Evolutionary conservation across 1,140 invertebrate genomes (phyloP).

Genomic region (Oryctes rhinoceros): DNA sequence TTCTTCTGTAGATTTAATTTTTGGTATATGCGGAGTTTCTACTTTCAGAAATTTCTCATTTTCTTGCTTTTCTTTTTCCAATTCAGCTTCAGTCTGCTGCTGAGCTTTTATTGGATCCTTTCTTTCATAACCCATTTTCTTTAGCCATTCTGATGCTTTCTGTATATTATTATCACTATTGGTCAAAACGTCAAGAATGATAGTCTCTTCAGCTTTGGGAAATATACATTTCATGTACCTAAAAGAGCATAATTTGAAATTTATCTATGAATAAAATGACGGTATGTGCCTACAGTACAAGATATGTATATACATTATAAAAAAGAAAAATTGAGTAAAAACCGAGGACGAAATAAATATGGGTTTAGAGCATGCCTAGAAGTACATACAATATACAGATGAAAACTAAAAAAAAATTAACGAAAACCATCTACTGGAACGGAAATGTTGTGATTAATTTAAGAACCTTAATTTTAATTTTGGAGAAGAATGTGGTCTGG

Average conservation of each 20-base stretch:
- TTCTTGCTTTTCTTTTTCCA: constrained; percentile 62
- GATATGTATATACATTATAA: constrained; percentile 40
- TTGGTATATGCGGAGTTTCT: constrained; percentile 63
- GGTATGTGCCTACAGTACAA: constrained; percentile 39
- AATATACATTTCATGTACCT: constrained; percentile 92
- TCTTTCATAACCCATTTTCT: constrained; percentile 83
- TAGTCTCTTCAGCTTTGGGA: constrained; percentile 89
- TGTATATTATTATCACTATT: constrained; percentile 90
- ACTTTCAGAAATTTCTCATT: constrained; percentile 61
- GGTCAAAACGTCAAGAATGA: constrained; percentile 82
- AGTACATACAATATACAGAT: constrained; percentile 19
- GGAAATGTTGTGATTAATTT: constrained; percentile 20
- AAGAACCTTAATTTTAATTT: constrained; percentile 89
- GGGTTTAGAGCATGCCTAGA: constrained; percentile 11
- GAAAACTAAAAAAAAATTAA: constrained; percentile 26
- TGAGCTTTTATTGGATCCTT: constrained; percentile 68
- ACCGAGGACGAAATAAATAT: constrained; percentile 12
- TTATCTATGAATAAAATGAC: constrained; percentile 30
- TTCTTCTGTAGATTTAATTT: constrained; percentile 75
- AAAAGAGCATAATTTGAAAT: constrained; percentile 49
- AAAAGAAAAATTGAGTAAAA: constrained; percentile 27
- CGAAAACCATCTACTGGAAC: not conserved
- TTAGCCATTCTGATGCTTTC: constrained; percentile 80
- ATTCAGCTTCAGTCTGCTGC: constrained; percentile 59
- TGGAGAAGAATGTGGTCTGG: constrained; percentile 79